A percentile compares a stretch with the other conserved stretches of the same genome.
phyloP scores from a whole-genome alignment of 2,113 vertebrate genomes.

The human (Homo sapiens) region DNA sequence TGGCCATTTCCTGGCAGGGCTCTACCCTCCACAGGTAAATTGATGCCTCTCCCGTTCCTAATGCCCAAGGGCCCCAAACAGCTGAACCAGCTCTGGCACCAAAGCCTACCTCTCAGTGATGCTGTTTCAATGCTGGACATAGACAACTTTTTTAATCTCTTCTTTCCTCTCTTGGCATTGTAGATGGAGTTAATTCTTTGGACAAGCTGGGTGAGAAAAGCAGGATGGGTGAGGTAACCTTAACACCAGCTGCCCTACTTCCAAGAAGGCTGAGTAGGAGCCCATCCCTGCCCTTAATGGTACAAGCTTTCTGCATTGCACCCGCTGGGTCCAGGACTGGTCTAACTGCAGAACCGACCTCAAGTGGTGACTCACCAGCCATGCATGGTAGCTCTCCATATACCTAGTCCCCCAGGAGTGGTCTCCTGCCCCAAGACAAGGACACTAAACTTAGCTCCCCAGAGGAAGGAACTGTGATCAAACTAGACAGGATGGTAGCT shows the following conservation, averaged over 20 bases:
- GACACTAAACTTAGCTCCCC: constrained; percentile 56
- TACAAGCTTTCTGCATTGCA: background rate
- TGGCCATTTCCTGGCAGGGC: background rate
- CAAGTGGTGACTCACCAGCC: background rate
- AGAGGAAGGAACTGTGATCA: constrained; percentile 73
- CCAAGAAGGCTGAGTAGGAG: background rate
- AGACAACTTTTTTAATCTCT: constrained; percentile 96
- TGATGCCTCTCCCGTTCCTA: background rate
- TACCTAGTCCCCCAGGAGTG: background rate
- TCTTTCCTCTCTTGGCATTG: constrained; percentile 98
- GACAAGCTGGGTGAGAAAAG: constrained; percentile 90
- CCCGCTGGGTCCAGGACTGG: no score
- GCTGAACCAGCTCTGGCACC: background rate
- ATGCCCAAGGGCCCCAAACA: background rate
- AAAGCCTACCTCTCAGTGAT: constrained; percentile 92
- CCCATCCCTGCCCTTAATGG: background rate
- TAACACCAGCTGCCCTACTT: background rate
- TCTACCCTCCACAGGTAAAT: background rate
- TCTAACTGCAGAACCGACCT: background rate
- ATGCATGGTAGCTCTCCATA: background rate
- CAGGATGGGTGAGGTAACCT: background rate
- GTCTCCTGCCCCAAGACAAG: constrained; percentile 22
- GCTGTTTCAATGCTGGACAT: constrained; percentile 95
- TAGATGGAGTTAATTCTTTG: constrained; percentile 99
- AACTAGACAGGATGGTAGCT: constrained; percentile 61